Conservation (phyloP, 2,797 vertebrate genomes). For the Myotis planiceps region DNA sequence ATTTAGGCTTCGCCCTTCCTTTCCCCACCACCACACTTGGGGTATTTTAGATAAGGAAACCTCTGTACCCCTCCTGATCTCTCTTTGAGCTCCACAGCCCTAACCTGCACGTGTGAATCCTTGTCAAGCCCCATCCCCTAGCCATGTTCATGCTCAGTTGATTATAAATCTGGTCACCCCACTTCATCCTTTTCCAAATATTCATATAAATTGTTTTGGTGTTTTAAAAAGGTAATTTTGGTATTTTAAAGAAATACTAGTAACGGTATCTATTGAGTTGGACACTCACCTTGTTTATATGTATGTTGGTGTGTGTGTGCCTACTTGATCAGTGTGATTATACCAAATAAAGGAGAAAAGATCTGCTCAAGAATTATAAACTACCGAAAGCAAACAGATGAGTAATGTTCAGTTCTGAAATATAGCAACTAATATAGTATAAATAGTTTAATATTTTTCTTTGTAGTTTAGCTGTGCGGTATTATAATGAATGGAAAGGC, state of each 20-base stretch:
- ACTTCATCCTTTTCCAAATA: not conserved
- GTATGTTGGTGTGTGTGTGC: accelerated
- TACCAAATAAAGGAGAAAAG: not conserved
- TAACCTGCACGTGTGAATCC: not conserved
- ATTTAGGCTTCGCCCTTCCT: not conserved
- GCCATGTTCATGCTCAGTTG: not conserved
- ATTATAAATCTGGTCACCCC: not conserved
- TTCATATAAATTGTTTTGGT: not conserved
- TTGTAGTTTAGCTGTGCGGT: not conserved
- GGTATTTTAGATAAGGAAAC: not conserved
- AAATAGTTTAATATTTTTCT: not conserved
- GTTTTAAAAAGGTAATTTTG: not conserved
- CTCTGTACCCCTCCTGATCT: accelerated
- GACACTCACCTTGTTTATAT: not conserved
- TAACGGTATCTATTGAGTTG: not conserved
- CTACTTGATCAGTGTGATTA: not conserved
- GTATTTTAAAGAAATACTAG: not conserved
- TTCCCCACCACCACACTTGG: not conserved
- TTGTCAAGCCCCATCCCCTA: no score
- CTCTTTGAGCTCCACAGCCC: not conserved
- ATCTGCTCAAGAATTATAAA: not conserved
- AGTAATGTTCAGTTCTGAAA: slow-evolving; percentile 19
- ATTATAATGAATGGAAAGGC: not conserved
- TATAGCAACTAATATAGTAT: not conserved
- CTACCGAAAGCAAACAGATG: slow-evolving; percentile 25